Conservation (phyloP, 2,888 invertebrate species). For the Tetragnatha montana region DNA sequence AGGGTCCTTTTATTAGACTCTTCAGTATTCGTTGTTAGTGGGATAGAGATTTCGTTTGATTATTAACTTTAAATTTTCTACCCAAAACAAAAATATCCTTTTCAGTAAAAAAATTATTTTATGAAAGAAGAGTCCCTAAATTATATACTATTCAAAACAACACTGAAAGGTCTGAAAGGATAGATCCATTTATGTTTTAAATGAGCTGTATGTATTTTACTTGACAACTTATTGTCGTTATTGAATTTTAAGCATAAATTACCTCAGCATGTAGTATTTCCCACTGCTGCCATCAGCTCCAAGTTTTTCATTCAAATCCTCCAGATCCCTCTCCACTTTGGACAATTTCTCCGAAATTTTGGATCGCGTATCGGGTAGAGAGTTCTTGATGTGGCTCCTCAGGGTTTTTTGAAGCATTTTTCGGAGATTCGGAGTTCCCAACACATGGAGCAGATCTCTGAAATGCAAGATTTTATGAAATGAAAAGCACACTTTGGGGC, state of each 20-base stretch:
- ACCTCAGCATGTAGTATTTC: conserved; percentile 50
- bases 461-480: conserved; percentile 37
- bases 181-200: too few relatives aligned
- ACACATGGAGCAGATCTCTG: conserved; percentile 92
- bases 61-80: too few relatives aligned
- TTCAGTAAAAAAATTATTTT: too few relatives aligned
- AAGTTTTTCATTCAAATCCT: conserved; percentile 9
- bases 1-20: too few relatives aligned
- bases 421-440: conserved; percentile 97
- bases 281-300: background rate
- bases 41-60: too few relatives aligned
- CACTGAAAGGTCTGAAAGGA: too few relatives aligned
- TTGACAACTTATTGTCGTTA: too few relatives aligned
- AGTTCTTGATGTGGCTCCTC: conserved; percentile 98
- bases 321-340: conserved; percentile 71
- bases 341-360: conserved; percentile 83
- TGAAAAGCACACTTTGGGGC: background rate
- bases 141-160: too few relatives aligned
- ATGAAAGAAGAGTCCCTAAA: too few relatives aligned
- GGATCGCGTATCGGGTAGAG: conserved; percentile 93
- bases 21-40: too few relatives aligned
- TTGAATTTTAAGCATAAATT: background rate
- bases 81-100: too few relatives aligned
- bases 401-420: conserved; percentile 96
- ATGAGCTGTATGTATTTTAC: too few relatives aligned